Conservation (phyloP, 2,113 vertebrate genomes). For the Vanacampus margaritifer region DNA sequence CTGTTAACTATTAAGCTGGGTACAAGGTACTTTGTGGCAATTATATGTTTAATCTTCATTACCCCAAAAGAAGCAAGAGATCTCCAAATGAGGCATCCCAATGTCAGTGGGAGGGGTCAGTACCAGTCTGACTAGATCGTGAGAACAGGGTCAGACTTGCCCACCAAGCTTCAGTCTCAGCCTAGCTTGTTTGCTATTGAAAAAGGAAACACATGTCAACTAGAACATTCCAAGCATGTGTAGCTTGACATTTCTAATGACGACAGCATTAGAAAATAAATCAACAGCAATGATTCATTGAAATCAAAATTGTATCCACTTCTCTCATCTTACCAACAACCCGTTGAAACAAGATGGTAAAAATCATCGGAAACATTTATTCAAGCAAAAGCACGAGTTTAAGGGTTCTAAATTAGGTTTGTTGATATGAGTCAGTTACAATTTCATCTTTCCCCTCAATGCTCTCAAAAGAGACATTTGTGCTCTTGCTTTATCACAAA, state of each 20-base stretch:
- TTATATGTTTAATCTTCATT: slow-evolving; percentile 72
- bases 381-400: slow-evolving; percentile 51
- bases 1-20: slow-evolving; percentile 86
- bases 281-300: slow-evolving; percentile 90
- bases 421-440: slow-evolving; percentile 39
- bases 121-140: slow-evolving; percentile 75
- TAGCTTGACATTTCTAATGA: slow-evolving; percentile 94
- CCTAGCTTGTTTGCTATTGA: slow-evolving; percentile 82
- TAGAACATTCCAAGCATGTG: slow-evolving; percentile 93
- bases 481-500: slow-evolving; percentile 88
- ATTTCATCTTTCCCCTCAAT: not conserved
- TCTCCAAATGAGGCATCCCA: slow-evolving; percentile 76
- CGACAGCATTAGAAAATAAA: slow-evolving; percentile 95
- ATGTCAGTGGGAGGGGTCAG: slow-evolving; percentile 83
- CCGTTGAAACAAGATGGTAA: slow-evolving; percentile 80
- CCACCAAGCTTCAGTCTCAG: slow-evolving; percentile 74
- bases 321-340: slow-evolving; percentile 39
- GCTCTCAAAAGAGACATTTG: slow-evolving; percentile 60
- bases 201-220: slow-evolving; percentile 78
- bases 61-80: slow-evolving; percentile 36
- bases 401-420: slow-evolving; percentile 32
- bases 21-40: slow-evolving; percentile 83
- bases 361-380: not conserved
- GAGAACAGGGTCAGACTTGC: slow-evolving; percentile 78
- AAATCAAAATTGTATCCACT: slow-evolving; percentile 89